These are phyloP conservation scores for Perizoma affinitatum DNA, from an alignment of 2,888 invertebrate genomes.

Conservation along the genomic window DNA sequence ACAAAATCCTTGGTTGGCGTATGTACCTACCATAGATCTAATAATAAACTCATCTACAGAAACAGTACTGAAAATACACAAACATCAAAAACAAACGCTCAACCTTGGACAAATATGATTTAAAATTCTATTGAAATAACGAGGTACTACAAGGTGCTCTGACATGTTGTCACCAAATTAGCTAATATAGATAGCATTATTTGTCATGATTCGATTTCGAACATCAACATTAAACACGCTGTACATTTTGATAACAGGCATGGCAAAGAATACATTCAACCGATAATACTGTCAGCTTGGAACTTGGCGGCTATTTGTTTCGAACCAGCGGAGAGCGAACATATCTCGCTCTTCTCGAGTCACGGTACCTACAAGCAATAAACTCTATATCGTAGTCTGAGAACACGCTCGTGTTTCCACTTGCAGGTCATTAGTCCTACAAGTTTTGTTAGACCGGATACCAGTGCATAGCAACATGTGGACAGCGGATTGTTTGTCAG, in stretches of 20 bases:
- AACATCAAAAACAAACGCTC: background rate
- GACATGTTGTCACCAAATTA: constrained; percentile 11
- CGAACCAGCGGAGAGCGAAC: constrained; percentile 10
- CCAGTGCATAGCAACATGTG: constrained; percentile 40
- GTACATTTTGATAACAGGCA: constrained; percentile 11
- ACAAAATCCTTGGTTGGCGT: too few relatives aligned
- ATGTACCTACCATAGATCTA: background rate
- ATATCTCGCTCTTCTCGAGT: background rate
- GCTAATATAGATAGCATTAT: constrained; percentile 6
- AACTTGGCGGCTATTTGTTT: constrained; percentile 4
- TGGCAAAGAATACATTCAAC: constrained; percentile 6
- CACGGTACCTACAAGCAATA: too few relatives aligned
- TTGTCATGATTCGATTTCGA: constrained; percentile 7
- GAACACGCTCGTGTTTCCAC: background rate
- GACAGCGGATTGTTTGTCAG: constrained; percentile 26
- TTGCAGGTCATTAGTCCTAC: constrained; percentile 41
- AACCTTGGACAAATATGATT: background rate
- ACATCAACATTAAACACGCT: constrained; percentile 5
- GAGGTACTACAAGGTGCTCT: constrained; percentile 2
- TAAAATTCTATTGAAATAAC: constrained; percentile 13
- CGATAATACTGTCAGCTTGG: constrained; percentile 7
- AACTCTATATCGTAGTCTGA: too few relatives aligned
- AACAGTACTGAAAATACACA: background rate
- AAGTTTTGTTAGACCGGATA: constrained; percentile 18
- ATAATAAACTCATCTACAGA: background rate